Percentiles rank a stretch among this genome's conserved stretches.
Conservation (phyloP, 35 echinoderm and acorn worm species). For the Heliocidaris tuberculata region DNA sequence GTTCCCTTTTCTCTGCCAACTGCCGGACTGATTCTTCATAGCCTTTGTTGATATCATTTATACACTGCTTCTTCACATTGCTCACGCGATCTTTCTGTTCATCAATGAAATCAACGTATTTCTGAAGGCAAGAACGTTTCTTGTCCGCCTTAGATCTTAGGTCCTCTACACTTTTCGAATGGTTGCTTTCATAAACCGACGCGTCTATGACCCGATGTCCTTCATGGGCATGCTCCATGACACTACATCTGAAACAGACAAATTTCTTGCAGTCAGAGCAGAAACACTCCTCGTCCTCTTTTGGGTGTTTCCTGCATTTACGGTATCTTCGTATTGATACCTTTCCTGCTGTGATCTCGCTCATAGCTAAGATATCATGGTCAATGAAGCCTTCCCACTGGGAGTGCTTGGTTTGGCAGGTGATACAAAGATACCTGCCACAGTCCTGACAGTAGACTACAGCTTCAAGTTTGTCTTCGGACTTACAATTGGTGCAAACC, state of each 20-base stretch:
- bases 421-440: not conserved
- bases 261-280: not conserved
- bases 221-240: not conserved
- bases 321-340: not conserved
- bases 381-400: not conserved
- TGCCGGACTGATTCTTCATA: not conserved
- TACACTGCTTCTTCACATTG: not conserved
- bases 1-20: not conserved
- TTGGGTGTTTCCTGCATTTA: constrained; percentile 18
- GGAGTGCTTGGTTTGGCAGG: not conserved
- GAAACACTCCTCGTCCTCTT: constrained; percentile 20
- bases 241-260: not conserved
- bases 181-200: not conserved
- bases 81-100: not conserved
- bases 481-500: not conserved
- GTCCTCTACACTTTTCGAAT: not conserved
- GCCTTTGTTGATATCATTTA: not conserved
- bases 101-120: not conserved
- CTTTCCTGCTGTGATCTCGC: not conserved
- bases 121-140: not conserved
- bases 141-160: not conserved
- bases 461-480: not conserved
- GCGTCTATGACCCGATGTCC: not conserved
- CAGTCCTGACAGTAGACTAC: constrained; percentile 6
- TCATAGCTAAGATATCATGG: not conserved